These are phyloP conservation scores for Troilus luridus DNA, from an alignment of 2,888 invertebrate genomes.

Conservation along the genomic window DNA sequence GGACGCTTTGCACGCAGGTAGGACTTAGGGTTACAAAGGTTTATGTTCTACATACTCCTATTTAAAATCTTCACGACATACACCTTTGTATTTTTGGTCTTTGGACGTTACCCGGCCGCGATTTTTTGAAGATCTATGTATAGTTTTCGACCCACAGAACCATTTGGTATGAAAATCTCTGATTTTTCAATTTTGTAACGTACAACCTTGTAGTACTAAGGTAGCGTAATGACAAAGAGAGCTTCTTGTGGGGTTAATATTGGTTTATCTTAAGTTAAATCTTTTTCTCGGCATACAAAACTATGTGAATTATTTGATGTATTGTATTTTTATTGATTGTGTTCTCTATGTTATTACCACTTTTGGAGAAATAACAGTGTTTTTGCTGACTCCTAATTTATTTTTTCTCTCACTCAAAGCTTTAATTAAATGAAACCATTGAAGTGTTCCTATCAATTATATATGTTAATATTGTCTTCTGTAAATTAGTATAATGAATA, in stretches of 20 bases:
- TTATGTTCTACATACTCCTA: too few species aligned
- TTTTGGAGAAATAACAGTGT: not conserved
- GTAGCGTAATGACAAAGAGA: not conserved
- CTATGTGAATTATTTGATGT: not conserved
- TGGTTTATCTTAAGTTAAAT: not conserved
- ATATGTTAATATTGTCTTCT: not conserved
- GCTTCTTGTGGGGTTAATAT: not conserved
- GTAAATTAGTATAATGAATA: not conserved
- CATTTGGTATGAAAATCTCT: too few species aligned
- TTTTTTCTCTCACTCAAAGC: not conserved
- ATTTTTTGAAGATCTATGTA: too few species aligned
- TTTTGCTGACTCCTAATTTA: not conserved
- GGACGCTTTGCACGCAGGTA: too few species aligned
- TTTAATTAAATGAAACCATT: constrained; percentile 14
- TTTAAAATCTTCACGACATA: too few species aligned
- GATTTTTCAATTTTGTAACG: too few species aligned
- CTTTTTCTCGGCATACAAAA: not conserved
- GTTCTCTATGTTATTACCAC: not conserved
- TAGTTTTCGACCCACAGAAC: too few species aligned
- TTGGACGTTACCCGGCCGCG: too few species aligned
- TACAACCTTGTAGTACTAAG: too few species aligned
- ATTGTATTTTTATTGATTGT: not conserved
- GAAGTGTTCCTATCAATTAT: constrained; percentile 14
- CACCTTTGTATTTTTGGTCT: too few species aligned
- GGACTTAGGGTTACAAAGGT: too few species aligned